phyloP scores from a whole-genome alignment of 2,113 vertebrate genomes.

The Forbesichthys agassizii region DNA sequence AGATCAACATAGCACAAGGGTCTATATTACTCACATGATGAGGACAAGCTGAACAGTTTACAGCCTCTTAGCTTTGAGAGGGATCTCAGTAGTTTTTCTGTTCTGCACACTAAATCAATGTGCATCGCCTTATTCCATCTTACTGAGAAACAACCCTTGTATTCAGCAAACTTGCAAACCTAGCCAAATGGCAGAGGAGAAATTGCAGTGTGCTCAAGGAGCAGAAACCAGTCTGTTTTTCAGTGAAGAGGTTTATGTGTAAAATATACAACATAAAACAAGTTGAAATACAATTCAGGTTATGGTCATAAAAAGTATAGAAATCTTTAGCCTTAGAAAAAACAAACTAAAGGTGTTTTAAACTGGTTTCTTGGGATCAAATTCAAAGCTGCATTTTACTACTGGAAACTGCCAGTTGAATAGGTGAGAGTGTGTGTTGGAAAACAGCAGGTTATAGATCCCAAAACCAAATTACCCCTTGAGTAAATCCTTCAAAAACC shows the following conservation, averaged over 20 bases:
- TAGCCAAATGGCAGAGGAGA: constrained; percentile 35
- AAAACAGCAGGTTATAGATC: constrained; percentile 14
- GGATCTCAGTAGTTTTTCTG: constrained; percentile 60
- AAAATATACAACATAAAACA: constrained; percentile 16
- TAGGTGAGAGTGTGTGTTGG: constrained; percentile 9
- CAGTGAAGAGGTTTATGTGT: constrained; percentile 17
- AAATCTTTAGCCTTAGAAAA: background rate
- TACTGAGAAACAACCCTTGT: constrained; percentile 48
- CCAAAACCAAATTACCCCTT: constrained; percentile 17
- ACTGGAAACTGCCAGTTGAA: constrained; percentile 29
- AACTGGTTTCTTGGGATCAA: background rate
- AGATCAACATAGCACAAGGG: constrained; percentile 31
- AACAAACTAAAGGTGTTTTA: constrained; percentile 17
- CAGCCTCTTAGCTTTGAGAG: constrained; percentile 47
- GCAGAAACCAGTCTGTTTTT: constrained; percentile 21
- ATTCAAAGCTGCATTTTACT: constrained; percentile 20
- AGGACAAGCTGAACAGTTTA: constrained; percentile 43
- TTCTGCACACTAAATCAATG: constrained; percentile 60
- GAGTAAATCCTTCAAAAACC: constrained; percentile 7
- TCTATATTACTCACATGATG: constrained; percentile 35
- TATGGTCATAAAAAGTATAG: background rate
- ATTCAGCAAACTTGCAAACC: constrained; percentile 47
- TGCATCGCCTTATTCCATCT: constrained; percentile 57
- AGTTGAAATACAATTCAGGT: constrained; percentile 7
- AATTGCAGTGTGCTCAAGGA: constrained; percentile 39